Percentiles rank a stretch among this genome's conserved stretches.
phyloP scores from a whole-genome alignment of 2,888 invertebrate species.

The Thereva nobilitata region DNA sequence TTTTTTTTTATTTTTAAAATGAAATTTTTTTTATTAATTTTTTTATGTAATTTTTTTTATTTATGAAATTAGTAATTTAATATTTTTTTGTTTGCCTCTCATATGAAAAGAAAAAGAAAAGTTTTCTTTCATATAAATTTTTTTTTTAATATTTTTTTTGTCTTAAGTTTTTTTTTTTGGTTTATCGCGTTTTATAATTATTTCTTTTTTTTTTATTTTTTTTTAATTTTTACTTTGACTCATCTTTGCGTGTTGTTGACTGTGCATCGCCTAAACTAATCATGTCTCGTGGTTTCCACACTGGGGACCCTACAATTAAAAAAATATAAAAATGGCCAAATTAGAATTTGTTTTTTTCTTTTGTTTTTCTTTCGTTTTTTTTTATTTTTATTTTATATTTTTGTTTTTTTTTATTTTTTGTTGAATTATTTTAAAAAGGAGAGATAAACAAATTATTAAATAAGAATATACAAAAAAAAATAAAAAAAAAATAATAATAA shows the following conservation, averaged over 20 bases:
- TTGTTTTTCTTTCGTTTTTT: conserved; percentile 42
- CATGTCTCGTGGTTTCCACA: conserved; percentile 97
- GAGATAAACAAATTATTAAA: conserved; percentile 14
- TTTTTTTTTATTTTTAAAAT: conserved; percentile 36
- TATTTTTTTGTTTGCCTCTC: conserved; percentile 43
- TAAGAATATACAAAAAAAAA: background rate
- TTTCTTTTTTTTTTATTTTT: conserved; percentile 41
- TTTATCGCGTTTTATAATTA: conserved; percentile 39
- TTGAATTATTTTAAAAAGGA: conserved; percentile 13
- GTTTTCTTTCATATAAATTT: conserved; percentile 46
- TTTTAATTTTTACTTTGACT: conserved; percentile 57
- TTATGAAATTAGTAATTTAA: conserved; percentile 42
- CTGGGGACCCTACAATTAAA: conserved; percentile 90
- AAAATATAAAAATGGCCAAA: conserved; percentile 55
- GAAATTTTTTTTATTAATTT: conserved; percentile 35
- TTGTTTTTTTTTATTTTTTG: conserved; percentile 34
- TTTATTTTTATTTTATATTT: conserved; percentile 36
- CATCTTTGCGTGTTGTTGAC: conserved; percentile 61
- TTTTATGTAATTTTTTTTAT: conserved; percentile 42
- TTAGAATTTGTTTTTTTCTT: conserved; percentile 46
- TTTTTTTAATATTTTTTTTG: conserved; percentile 44
- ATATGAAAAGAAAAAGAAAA: conserved; percentile 37
- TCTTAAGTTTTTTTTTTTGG: conserved; percentile 39
- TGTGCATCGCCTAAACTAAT: conserved; percentile 64
- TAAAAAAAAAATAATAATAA: background rate